Conservation (phyloP, 2,888 invertebrate genomes). For the Drosophila stalkeri region DNA sequence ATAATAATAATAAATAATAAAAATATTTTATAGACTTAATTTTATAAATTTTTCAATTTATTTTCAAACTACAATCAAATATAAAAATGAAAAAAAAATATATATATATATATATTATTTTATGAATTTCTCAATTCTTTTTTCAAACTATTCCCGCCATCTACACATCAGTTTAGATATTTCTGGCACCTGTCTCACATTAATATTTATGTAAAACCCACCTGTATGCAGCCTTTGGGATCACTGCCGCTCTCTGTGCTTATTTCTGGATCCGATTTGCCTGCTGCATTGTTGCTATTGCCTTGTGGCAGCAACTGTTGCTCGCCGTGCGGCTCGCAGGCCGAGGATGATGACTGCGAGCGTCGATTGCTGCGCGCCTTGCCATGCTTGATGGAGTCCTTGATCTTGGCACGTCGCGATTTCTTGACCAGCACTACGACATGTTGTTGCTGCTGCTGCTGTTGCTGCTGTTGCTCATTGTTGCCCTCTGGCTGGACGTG, state of each 20-base stretch:
- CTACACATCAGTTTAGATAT: too few relatives aligned
- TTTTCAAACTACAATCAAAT: too few relatives aligned
- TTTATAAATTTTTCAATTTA: too few relatives aligned
- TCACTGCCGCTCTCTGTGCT: constrained; percentile 76
- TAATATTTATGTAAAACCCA: constrained; percentile 2
- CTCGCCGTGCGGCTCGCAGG: constrained; percentile 73
- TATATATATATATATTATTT: too few relatives aligned
- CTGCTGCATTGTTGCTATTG: constrained; percentile 47
- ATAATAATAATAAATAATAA: too few relatives aligned
- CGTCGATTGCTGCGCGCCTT: constrained; percentile 82
- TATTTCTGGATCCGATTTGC: constrained; percentile 68
- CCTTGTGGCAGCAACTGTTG: constrained; percentile 65
- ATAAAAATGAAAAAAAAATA: too few relatives aligned
- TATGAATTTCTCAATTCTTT: too few relatives aligned
- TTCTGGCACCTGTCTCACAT: too few relatives aligned
- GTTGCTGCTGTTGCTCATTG: constrained; percentile 37
- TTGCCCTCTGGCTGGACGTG: constrained; percentile 89
- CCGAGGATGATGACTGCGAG: constrained; percentile 81
- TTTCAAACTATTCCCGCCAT: too few relatives aligned
- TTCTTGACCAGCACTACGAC: constrained; percentile 84
- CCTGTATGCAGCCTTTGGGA: constrained; percentile 71
- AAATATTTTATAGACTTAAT: too few relatives aligned
- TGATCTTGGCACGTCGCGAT: constrained; percentile 85
- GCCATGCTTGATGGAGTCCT: constrained; percentile 86
- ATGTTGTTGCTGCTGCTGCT: constrained; percentile 54